Percentiles rank a stretch among this genome's conserved stretches.
Evolutionary conservation across 2,888 invertebrate species (phyloP).

Genomic region (Patella pellucida): DNA sequence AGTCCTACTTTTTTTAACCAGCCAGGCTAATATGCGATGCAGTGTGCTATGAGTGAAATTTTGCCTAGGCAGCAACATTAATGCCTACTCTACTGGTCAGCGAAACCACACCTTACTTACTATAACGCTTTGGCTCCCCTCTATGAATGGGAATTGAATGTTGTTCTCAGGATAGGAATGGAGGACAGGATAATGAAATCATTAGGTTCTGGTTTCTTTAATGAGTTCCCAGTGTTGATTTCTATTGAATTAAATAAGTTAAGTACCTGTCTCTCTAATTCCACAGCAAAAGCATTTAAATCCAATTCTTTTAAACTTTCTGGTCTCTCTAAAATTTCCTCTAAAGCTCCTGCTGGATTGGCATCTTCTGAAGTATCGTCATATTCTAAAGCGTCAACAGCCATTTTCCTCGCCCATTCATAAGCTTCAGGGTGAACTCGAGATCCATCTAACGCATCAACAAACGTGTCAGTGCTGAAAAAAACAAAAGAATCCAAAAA

Average conservation of each 20-base stretch:
- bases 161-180: too few relatives aligned
- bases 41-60: too few relatives aligned
- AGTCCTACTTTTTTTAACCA: too few relatives aligned
- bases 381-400: slow-evolving; percentile 97
- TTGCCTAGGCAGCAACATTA: too few relatives aligned
- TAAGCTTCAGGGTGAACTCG: slow-evolving; percentile 99
- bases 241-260: background rate
- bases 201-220: too few relatives aligned
- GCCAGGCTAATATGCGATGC: too few relatives aligned
- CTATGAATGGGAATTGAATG: too few relatives aligned
- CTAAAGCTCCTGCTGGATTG: slow-evolving; percentile 95
- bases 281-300: slow-evolving; percentile 97
- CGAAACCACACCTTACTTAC: too few relatives aligned
- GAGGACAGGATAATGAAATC: too few relatives aligned
- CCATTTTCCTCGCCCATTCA: slow-evolving; percentile 99
- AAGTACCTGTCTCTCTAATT: slow-evolving; percentile 86
- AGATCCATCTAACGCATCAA: slow-evolving; percentile 96
- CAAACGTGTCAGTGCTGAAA: slow-evolving; percentile 86
- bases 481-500: background rate
- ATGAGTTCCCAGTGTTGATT: background rate
- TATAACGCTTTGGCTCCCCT: too few relatives aligned
- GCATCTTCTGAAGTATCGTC: slow-evolving; percentile 87
- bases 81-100: too few relatives aligned
- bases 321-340: slow-evolving; percentile 96
- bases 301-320: slow-evolving; percentile 95